Evolutionary conservation across 1,140 invertebrate species (phyloP).

Genomic region (Pogonomyrmex californicus): DNA sequence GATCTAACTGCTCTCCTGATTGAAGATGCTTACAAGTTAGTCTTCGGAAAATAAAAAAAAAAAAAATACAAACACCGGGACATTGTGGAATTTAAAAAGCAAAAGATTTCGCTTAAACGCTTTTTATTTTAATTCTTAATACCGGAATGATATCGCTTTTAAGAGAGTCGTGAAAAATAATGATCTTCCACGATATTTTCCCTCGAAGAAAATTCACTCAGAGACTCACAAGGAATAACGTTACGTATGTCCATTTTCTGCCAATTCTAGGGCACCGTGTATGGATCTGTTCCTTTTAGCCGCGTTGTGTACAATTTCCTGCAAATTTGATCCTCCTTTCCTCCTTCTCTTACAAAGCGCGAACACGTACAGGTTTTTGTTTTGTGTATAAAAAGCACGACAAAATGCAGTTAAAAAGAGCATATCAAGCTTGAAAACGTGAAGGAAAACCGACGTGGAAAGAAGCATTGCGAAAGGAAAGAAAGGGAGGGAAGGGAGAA

Average conservation of each 20-base stretch:
- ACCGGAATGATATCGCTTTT: background rate
- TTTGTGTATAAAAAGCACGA: conserved; percentile 5
- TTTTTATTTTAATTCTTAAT: conserved; percentile 22
- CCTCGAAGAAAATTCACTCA: conserved; percentile 21
- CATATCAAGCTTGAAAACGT: conserved; percentile 5
- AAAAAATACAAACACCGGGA: no score
- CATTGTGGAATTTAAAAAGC: background rate
- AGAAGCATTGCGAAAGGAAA: background rate
- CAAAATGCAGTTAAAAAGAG: conserved; percentile 24
- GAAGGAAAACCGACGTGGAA: background rate
- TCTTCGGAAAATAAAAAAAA: background rate
- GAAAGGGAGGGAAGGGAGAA: background rate
- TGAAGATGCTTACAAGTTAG: background rate
- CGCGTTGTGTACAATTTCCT: conserved; percentile 8
- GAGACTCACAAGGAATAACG: conserved; percentile 26
- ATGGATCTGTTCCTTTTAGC: conserved; percentile 15
- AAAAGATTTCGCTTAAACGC: background rate
- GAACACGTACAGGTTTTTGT: background rate
- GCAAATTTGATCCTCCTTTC: conserved; percentile 21
- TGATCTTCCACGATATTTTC: background rate
- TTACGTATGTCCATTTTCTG: conserved; percentile 28
- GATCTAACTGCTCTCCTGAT: no score
- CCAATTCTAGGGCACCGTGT: conserved; percentile 27
- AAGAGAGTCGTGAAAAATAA: background rate
- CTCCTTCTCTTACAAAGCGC: background rate